Base-by-base conservation (phyloP, 1,140 invertebrate species). In the Brachionus manjavacas region DNA sequence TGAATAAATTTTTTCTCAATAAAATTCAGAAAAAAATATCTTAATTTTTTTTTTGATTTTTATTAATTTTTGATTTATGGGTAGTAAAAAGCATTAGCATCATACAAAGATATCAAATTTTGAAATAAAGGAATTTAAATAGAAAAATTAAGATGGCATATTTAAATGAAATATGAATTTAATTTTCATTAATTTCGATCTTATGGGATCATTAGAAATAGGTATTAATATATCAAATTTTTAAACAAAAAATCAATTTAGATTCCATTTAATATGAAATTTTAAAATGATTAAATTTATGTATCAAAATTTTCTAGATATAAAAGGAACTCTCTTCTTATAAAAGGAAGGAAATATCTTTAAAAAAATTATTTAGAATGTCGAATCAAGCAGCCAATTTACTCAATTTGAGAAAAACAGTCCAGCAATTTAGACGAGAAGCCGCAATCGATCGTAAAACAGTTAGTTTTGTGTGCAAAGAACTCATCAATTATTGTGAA, bases 401-500 rank as follows among this genome's bases (percentile, higher is more conserved):
- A 6, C 7, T 39, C 11, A 79, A 78, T 68, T 23, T 76, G 28
- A 28, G 49, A 31, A 84, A 84, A 70, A 23, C 49, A 20, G 55
- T 79, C 60, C 41, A 78, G 28, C 84, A 84, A 25, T 49, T 84
- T 43, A 46, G 84, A 66, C 2, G 35, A 49, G 84, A 84, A 64
- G 84, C 84, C 25, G 64, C 60, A n/a, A n/a, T 64, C 9, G 72
- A 84, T 3, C 52, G 84, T 16, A 41, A 64, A 64, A 84, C 79
- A 79, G 84, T 84, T 12, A 76, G 68, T 6, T 49, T 66, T 25
- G 84, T 66, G 12, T 84, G 84, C n/a, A 60, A 79, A 66, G 84
- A 84, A 25, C 35, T 84, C 2, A 70, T 84, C 7, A 79, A 66
- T 25, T 84, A 64, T 68, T 84, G 84, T 84, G 60, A 84, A 43